A percentile compares a stretch with the other conserved stretches of the same genome.
These are phyloP conservation scores for Conger conger DNA, from an alignment of 2,113 vertebrate genomes.

Conservation along the genomic window DNA sequence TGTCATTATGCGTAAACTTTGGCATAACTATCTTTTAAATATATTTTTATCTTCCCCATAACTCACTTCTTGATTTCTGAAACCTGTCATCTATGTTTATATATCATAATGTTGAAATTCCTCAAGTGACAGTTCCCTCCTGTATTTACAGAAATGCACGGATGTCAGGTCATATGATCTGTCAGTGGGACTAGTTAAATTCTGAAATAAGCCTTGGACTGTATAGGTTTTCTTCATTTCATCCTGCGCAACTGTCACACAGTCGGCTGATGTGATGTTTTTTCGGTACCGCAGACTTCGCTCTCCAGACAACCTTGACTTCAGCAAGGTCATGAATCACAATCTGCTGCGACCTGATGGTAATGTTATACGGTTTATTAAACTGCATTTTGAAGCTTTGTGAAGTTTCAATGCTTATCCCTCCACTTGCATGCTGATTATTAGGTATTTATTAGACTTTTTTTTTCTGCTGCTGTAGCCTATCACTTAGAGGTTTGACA, in stretches of 20 bases:
- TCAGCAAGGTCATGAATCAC: conserved; percentile 9
- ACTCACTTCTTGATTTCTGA: not conserved
- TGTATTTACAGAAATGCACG: not conserved
- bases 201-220: not conserved
- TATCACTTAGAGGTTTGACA: too few relatives aligned
- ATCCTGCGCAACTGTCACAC: not conserved
- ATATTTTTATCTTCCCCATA: not conserved
- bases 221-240: not conserved
- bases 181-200: not conserved
- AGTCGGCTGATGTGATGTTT: not conserved
- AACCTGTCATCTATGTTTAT: not conserved
- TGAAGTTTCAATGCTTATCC: not conserved
- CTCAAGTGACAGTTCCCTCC: not conserved
- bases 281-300: not conserved
- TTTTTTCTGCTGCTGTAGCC: too few relatives aligned
- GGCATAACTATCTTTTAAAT: not conserved
- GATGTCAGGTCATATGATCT: not conserved
- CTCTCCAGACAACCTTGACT: not conserved
- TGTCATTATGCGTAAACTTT: not conserved
- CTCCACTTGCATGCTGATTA: not conserved
- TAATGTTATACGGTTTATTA: conserved; percentile 5
- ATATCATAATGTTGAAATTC: not conserved
- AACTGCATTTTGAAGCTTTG: not conserved
- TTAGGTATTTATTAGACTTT: too few relatives aligned
- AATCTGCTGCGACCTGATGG: not conserved